Conservation (phyloP, 2,113 vertebrate species). For the Gallinago paraguaiae region DNA sequence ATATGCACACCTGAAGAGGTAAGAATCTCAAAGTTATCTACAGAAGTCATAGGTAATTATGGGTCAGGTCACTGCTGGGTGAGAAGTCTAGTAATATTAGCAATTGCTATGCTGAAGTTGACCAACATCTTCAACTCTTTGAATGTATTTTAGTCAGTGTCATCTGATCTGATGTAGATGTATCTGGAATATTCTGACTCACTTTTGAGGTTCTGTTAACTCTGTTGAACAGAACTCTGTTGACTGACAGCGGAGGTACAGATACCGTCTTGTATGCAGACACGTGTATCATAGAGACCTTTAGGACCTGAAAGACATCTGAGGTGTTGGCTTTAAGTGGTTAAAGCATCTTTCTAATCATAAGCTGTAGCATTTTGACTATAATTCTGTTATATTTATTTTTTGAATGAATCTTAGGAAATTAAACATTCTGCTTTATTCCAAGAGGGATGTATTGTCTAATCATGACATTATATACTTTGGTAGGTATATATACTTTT, state of each 20-base stretch:
- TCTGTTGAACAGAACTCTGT: neutral
- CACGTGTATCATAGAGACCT: neutral
- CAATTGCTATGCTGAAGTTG: neutral
- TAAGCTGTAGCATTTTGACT: neutral
- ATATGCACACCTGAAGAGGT: accelerated
- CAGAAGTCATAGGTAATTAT: neutral
- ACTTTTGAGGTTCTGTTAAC: neutral
- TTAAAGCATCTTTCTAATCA: neutral
- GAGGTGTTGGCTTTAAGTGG: neutral
- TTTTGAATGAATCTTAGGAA: neutral
- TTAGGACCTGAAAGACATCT: neutral
- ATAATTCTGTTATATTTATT: neutral
- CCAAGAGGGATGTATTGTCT: neutral
- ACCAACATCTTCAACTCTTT: neutral
- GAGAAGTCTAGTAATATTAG: neutral
- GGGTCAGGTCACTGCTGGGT: neutral
- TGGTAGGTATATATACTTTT: neutral
- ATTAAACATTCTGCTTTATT: neutral
- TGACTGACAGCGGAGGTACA: neutral
- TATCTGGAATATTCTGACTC: neutral
- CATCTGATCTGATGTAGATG: neutral
- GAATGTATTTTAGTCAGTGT: neutral
- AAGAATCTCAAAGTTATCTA: neutral
- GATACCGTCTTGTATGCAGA: neutral
- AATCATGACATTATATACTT: neutral